Evolutionary conservation across 1,140 invertebrate genomes (phyloP).

Genomic region (Aphaenogaster floridana): DNA sequence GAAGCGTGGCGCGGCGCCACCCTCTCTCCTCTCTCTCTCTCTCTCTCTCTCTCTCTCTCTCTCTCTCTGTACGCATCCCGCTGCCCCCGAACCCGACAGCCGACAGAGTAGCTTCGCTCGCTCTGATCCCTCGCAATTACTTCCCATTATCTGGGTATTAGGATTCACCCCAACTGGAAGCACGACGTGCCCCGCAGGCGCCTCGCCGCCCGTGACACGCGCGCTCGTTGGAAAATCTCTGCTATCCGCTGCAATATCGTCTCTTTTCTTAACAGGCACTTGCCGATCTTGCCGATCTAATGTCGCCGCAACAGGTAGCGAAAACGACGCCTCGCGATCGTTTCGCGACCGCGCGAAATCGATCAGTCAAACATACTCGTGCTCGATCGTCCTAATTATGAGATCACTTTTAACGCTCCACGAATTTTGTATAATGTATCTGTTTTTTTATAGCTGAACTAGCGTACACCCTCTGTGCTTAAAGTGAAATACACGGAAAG

Average conservation of each 20-base stretch:
- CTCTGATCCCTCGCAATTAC: constrained; percentile 87
- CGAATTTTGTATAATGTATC: too few species aligned
- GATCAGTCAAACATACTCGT: too few species aligned
- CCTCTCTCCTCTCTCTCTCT: constrained; percentile 37
- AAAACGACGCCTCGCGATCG: constrained; percentile 22
- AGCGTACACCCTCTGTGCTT: too few species aligned
- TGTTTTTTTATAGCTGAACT: too few species aligned
- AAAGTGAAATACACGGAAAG: too few species aligned
- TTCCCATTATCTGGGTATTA: constrained; percentile 87
- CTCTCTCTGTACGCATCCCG: constrained; percentile 47
- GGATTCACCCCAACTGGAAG: constrained; percentile 85
- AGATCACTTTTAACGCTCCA: too few species aligned
- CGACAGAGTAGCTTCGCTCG: constrained; percentile 81
- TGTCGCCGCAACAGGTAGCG: constrained; percentile 71
- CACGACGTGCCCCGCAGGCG: constrained; percentile 82
- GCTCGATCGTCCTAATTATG: not conserved
- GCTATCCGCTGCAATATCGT: constrained; percentile 26
- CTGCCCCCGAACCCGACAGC: constrained; percentile 63
- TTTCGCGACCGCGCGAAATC: constrained; percentile 14
- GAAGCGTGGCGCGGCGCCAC: constrained; percentile 69
- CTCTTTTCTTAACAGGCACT: constrained; percentile 51
- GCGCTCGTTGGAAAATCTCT: constrained; percentile 57
- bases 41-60: constrained; percentile 37
- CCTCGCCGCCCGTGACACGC: constrained; percentile 72
- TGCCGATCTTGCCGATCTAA: constrained; percentile 52